Conservation (phyloP, 2,888 invertebrate genomes). For the Stramonita haemastoma region DNA sequence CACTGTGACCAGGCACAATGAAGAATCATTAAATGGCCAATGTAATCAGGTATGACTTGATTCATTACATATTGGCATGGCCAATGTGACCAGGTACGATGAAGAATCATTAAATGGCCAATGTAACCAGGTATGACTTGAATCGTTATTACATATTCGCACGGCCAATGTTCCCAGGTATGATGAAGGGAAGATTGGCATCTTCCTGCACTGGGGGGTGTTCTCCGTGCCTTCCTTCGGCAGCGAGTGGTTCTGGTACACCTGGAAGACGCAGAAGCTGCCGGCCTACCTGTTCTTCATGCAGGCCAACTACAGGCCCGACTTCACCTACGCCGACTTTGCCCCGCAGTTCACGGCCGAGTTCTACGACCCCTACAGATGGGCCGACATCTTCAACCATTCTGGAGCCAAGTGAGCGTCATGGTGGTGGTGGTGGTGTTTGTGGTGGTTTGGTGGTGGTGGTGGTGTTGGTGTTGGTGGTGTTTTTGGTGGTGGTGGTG, state of each 20-base stretch:
- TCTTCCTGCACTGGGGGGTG: conserved; percentile 79
- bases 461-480: no score
- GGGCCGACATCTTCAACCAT: conserved; percentile 88
- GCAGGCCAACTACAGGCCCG: conserved; percentile 88
- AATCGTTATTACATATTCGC: background rate
- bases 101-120: no score
- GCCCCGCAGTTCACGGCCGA: conserved; percentile 90
- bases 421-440: no score
- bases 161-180: conserved; percentile 74
- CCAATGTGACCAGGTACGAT: no score
- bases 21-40: no score
- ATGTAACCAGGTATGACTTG: no score
- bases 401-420: conserved; percentile 91
- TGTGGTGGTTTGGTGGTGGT: no score
- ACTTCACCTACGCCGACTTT: conserved; percentile 94
- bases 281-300: conserved; percentile 82
- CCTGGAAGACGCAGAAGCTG: conserved; percentile 82
- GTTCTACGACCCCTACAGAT: conserved; percentile 89
- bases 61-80: no score
- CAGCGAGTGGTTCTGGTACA: conserved; percentile 92
- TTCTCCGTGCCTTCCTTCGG: conserved; percentile 75
- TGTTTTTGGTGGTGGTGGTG: no score
- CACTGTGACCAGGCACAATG: no score
- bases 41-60: no score
- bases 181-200: conserved; percentile 78